Base-by-base conservation (phyloP, 1,140 invertebrate species). In the Hestina assimilis region DNA sequence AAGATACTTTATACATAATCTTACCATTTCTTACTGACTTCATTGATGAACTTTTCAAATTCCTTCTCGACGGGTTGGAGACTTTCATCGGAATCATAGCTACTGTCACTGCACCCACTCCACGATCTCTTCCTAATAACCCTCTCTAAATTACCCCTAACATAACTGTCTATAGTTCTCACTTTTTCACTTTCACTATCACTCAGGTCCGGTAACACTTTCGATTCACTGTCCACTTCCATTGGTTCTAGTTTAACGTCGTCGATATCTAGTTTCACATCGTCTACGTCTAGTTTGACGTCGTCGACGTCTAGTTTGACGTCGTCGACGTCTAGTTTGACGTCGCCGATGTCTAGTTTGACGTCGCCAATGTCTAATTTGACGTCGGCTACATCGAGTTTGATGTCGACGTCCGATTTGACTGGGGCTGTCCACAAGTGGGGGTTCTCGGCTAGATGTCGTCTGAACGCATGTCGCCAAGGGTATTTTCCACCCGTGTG, bases 11-110 rank as follows among this genome's bases (percentile, higher is more conserved):
- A 28, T 2, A n/a, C n/a, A n/a, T n/a, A n/a, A 12, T 71, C 79
- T 75, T 31, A 87, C 84, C 84, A 87, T 76, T 87, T 81, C 45
- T 75, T 82, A 69, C 82, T 81, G 23, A 86, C 81, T 43, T 87
- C 81, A 31, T 71, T 71, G 60, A 86, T 73, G 40, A 86, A 84
- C 56, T 71, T 69, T 54, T 83, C 78, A 52, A 87, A 87, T 60
- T 86, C 79, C 29, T 59, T 66, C 61, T 87, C 84, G 0, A 83
- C 82, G 0, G 84, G 84, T 35, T 78, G 69, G 50, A 87, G 51
- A 28, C 75, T 81, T 19, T 78, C 76, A n/a, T 84, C 80, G 0
- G 76, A 79, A 46, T 87, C 79, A 35, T 78, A 79, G 35, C 78
- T 83, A 47, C 63, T 71, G 31, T 80, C 73, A 15, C 70, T 83